Conservation (phyloP, 2,797 vertebrate genomes). For the Bradypus variegatus region DNA sequence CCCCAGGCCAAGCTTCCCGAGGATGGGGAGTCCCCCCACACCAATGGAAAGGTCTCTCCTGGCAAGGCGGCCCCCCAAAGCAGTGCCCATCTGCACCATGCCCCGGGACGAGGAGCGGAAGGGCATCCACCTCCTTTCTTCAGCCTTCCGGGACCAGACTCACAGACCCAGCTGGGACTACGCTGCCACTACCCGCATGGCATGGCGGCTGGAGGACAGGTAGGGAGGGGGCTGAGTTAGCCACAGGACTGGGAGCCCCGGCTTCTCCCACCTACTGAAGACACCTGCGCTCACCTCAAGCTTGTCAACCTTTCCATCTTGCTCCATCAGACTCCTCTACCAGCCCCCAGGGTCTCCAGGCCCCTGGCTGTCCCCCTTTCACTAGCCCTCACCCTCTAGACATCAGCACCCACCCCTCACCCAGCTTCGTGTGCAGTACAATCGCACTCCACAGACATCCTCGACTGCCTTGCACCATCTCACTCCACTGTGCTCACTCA, state of each 20-base stretch:
- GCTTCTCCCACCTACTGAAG: accelerated
- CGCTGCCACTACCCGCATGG: accelerated
- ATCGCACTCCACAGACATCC: accelerated
- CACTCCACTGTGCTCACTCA: neutral
- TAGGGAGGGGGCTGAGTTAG: neutral
- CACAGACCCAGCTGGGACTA: neutral
- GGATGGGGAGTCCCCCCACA: too few relatives aligned
- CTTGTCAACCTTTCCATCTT: neutral
- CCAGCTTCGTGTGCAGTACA: neutral
- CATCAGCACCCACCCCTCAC: neutral
- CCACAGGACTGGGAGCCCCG: neutral
- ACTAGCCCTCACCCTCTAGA: neutral
- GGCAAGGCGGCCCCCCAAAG: neutral
- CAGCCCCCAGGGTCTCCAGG: neutral
- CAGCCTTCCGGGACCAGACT: neutral
- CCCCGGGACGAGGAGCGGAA: accelerated
- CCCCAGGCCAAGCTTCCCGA: neutral
- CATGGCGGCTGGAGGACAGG: too few relatives aligned
- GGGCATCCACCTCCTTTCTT: neutral
- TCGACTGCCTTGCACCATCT: neutral
- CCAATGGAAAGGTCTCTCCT: neutral
- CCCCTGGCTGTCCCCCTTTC: neutral
- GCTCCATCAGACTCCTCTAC: neutral
- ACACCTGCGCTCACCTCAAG: too few relatives aligned
- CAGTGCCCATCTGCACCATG: too few relatives aligned